phyloP scores from a whole-genome alignment of 2,888 invertebrate species.

The Phania funesta region DNA sequence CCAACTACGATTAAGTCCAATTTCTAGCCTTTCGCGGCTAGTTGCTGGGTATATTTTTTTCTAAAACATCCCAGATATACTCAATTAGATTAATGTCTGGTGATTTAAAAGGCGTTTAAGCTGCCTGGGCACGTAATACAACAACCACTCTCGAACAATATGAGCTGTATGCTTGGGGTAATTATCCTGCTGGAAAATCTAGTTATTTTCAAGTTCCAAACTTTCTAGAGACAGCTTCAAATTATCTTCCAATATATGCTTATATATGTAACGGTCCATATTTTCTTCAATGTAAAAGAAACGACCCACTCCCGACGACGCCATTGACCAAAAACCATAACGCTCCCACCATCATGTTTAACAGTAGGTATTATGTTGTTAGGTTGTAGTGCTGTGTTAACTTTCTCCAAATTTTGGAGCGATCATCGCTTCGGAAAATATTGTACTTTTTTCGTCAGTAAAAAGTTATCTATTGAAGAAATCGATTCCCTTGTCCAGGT shows the following conservation, averaged over 20 bases:
- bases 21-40: not conserved
- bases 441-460: slow-evolving; percentile 58
- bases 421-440: not conserved
- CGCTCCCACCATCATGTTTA: not conserved
- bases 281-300: slow-evolving; percentile 48
- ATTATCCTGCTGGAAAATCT: slow-evolving; percentile 46
- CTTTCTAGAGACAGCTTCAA: slow-evolving; percentile 39
- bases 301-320: slow-evolving; percentile 63
- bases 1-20: not conserved
- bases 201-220: too few relatives aligned
- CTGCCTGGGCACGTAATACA: too few relatives aligned
- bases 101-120: not conserved
- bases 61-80: slow-evolving; percentile 13
- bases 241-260: slow-evolving; percentile 19
- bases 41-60: not conserved
- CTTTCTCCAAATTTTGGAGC: not conserved
- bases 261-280: slow-evolving; percentile 14
- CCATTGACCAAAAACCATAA: not conserved
- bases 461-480: not conserved
- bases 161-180: slow-evolving; percentile 23
- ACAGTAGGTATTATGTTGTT: not conserved
- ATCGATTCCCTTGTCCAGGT: not conserved
- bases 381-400: not conserved
- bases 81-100: slow-evolving; percentile 5
- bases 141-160: too few relatives aligned